A percentile compares a stretch with the other conserved stretches of the same genome.
These are phyloP conservation scores for Talpa occidentalis DNA, from an alignment of 2,113 vertebrate species.

Conservation along the genomic window DNA sequence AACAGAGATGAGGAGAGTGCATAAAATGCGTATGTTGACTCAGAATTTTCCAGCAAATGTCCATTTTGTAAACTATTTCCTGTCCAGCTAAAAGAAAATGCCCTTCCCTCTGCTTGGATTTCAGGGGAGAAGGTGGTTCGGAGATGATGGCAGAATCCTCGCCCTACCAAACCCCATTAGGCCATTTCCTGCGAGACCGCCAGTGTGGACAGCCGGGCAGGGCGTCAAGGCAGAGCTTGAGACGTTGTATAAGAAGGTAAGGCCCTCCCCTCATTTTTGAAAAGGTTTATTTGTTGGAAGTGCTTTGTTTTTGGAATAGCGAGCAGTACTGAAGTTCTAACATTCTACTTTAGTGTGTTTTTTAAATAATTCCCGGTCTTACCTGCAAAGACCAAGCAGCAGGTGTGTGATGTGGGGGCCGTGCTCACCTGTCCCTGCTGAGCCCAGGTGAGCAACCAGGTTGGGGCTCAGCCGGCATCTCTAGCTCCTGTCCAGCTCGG, in stretches of 20 bases:
- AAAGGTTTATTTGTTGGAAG: neutral
- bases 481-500: neutral
- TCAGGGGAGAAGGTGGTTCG: constrained; percentile 95
- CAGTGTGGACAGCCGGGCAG: constrained; percentile 87
- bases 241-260: constrained; percentile 94
- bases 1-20: neutral
- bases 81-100: neutral
- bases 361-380: neutral
- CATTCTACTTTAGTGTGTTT: neutral
- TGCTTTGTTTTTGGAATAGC: neutral
- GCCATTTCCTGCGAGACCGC: constrained; percentile 90
- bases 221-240: constrained; percentile 89
- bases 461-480: neutral
- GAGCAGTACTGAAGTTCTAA: neutral
- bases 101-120: constrained; percentile 11
- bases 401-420: accelerated
- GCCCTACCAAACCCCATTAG: constrained; percentile 95
- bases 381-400: neutral
- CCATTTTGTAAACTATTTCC: constrained; percentile 29
- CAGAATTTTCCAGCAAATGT: neutral
- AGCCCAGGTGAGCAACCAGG: neutral
- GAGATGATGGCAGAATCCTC: constrained; percentile 94
- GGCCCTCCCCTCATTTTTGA: neutral
- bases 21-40: neutral
- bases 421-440: neutral